Evolutionary conservation across 1,140 invertebrate species (phyloP).

Genomic region (Drosophila melanica): DNA sequence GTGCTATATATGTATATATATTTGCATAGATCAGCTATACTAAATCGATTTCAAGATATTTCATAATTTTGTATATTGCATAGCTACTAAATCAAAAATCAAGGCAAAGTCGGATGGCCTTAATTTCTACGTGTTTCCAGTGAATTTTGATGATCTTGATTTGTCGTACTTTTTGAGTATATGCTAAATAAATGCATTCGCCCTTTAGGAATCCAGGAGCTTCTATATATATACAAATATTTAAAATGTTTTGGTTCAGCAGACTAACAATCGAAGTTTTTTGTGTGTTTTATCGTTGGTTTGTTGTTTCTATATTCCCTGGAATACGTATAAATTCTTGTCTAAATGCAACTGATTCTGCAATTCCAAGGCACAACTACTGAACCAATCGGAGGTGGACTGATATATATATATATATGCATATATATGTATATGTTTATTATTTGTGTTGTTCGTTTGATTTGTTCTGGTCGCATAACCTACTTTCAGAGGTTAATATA

Average conservation of each 20-base stretch:
- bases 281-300: slow-evolving; percentile 30
- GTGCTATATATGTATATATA: slow-evolving; percentile 30
- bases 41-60: slow-evolving; percentile 35
- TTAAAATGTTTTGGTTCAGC: slow-evolving; percentile 23
- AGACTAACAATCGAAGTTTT: slow-evolving; percentile 9
- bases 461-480: background rate
- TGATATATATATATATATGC: background rate
- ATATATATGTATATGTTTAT: background rate
- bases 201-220: slow-evolving; percentile 7
- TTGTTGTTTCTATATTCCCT: slow-evolving; percentile 23
- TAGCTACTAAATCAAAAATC: slow-evolving; percentile 66
- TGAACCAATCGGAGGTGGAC: slow-evolving; percentile 19
- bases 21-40: slow-evolving; percentile 48
- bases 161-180: slow-evolving; percentile 18
- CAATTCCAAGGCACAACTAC: slow-evolving; percentile 48
- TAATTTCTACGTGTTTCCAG: slow-evolving; percentile 9
- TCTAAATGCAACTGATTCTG: slow-evolving; percentile 56
- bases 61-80: slow-evolving; percentile 51
- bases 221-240: slow-evolving; percentile 10
- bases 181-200: slow-evolving; percentile 39
- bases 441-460: background rate
- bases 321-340: slow-evolving; percentile 20
- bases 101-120: slow-evolving; percentile 49
- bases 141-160: slow-evolving; percentile 33
- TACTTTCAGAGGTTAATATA: slow-evolving; percentile 1